Evolutionary conservation across 1,140 invertebrate species (phyloP).

Genomic region (Solenopsis invicta): DNA sequence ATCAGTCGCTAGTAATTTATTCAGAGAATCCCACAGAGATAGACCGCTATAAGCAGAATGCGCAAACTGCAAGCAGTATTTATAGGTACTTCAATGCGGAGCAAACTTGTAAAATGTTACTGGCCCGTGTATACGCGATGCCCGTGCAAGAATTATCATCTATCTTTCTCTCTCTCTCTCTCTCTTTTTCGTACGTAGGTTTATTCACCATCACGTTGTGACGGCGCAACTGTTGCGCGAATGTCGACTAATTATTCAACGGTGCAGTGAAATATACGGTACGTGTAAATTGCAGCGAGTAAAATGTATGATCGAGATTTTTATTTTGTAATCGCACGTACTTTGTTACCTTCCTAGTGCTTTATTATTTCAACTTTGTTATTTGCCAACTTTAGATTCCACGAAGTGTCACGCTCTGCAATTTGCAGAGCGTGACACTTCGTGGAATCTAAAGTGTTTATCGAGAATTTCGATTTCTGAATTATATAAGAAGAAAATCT

Average conservation of each 20-base stretch:
- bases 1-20: constrained; percentile 29
- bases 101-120: background rate
- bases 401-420: background rate
- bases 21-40: background rate
- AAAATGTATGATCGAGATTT: background rate
- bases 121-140: background rate
- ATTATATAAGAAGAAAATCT: background rate
- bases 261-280: background rate
- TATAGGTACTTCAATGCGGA: background rate
- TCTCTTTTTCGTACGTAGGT: background rate
- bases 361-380: background rate
- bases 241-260: background rate
- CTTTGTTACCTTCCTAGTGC: background rate
- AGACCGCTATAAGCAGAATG: constrained; percentile 11
- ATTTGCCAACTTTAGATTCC: background rate
- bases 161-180: too few relatives aligned
- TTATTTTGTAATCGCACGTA: background rate
- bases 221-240: background rate
- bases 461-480: background rate
- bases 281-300: background rate
- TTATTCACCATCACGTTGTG: background rate
- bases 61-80: background rate
- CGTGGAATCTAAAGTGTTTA: too few relatives aligned
- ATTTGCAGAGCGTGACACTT: too few relatives aligned
- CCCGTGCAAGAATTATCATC: background rate